These are phyloP conservation scores for Bubo blakistoni DNA, from an alignment of 2,113 vertebrate genomes.

Conservation along the genomic window DNA sequence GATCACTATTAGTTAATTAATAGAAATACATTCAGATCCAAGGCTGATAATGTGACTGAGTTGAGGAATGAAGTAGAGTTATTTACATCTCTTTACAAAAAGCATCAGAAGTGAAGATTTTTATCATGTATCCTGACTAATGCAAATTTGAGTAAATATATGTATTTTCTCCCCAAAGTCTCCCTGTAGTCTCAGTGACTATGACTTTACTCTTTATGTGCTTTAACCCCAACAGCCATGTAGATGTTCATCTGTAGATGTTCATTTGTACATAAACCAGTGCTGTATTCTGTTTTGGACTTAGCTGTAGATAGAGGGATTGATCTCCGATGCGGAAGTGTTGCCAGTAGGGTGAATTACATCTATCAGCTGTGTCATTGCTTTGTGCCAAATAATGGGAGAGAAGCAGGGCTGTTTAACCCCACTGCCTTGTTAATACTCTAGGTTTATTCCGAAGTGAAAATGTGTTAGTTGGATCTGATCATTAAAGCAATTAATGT, in stretches of 20 bases:
- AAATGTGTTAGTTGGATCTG: background rate
- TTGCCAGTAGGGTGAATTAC: background rate
- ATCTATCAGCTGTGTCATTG: background rate
- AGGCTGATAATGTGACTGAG: background rate
- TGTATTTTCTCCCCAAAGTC: background rate
- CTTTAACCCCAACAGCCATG: background rate
- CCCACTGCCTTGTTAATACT: background rate
- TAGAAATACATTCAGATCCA: background rate
- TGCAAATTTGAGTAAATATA: background rate
- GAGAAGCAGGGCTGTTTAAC: background rate
- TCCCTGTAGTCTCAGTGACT: background rate
- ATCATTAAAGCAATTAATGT: background rate
- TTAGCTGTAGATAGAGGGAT: background rate
- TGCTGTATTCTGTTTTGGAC: background rate
- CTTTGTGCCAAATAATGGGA: background rate
- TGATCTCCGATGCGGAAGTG: background rate
- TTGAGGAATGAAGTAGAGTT: background rate
- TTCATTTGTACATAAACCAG: background rate
- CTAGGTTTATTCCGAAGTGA: background rate
- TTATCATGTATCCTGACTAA: background rate
- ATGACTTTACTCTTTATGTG: background rate
- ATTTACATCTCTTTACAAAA: background rate
- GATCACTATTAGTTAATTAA: background rate
- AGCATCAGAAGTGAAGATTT: background rate
- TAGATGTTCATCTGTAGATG: background rate